Base-by-base conservation (phyloP, 2,113 vertebrate genomes). In the Corythaixoides concolor region DNA sequence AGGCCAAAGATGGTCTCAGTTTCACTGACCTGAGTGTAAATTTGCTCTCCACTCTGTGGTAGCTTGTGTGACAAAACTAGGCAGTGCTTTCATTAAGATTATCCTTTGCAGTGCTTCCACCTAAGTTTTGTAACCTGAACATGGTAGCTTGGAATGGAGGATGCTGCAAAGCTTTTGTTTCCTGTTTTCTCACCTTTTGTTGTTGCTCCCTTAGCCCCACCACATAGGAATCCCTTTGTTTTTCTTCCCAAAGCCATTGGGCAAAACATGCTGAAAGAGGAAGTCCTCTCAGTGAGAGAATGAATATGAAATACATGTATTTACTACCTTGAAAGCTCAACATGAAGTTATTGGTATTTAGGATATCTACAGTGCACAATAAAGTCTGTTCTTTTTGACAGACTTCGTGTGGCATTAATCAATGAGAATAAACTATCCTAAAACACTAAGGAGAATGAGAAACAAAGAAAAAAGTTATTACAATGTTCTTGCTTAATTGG, bases 391-490 rank as follows among this genome's bases (percentile, higher is more conserved):
- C 21, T 33, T 92, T 88, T 56, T 70, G 52, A 43, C 47, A 81
- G 35, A 35, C 33, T 93, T 82, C 28, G 80, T 84, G 21, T 70
- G n/a, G 15, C 27, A 21, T 83, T 69, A 53, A 43, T 86, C 58
- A 41, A 70, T 45, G 33, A 66, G 88, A 66, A 85, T n/a, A 67
- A 81, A 30, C 37, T 84, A 24, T 59, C 23, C 37, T 86, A 3
- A 58, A 91, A 39, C 17, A 62, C 16, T 26, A 69, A 80, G 43
- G 16, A 59, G 62, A 75, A 59, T 20, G 21, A 59, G 18, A 89
- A 96, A 68, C 28, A 89, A 79, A 93, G 41, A 27, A 70, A 94
- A 72, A 93, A 56, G 50, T 89, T 91, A 37, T 67, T 88, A 80
- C 64, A 62, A 78, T 77, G 26, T 77, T 95, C 41, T 94, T 8